phyloP scores from a whole-genome alignment of 2,888 invertebrate species.

The Rhorus exstirpatorius region DNA sequence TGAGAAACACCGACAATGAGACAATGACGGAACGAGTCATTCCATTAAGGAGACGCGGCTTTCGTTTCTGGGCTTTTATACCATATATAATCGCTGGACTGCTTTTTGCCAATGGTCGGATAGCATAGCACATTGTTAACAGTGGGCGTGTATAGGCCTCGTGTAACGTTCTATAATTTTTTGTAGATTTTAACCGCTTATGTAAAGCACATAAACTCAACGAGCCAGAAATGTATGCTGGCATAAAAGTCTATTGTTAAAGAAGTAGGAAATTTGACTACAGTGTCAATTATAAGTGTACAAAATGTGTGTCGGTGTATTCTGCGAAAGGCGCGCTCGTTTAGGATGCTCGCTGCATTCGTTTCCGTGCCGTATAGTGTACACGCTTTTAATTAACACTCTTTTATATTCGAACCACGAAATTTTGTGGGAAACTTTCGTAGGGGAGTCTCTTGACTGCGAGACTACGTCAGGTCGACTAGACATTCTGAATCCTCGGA shows the following conservation, averaged over 20 bases:
- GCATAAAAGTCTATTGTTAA: conserved; percentile 50
- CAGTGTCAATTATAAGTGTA: conserved; percentile 35
- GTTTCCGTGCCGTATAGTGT: conserved; percentile 20
- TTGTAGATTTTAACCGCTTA: conserved; percentile 6
- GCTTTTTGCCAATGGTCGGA: conserved; percentile 34
- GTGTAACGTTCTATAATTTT: conserved; percentile 30
- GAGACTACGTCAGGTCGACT: conserved; percentile 40
- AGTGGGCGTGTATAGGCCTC: not conserved
- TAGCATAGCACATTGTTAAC: conserved; percentile 18
- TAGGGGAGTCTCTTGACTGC: conserved; percentile 31
- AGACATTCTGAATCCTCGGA: conserved; percentile 32
- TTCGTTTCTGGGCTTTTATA: conserved; percentile 49
- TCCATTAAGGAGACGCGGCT: conserved; percentile 67
- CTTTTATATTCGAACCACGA: conserved; percentile 67
- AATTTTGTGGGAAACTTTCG: conserved; percentile 57
- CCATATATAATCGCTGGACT: conserved; percentile 21
- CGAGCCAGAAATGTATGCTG: conserved; percentile 22
- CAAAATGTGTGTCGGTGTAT: conserved; percentile 13
- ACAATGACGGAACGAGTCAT: conserved; percentile 74
- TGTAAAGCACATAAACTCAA: conserved; percentile 6
- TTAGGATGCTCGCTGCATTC: conserved; percentile 40
- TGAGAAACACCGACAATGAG: conserved; percentile 61
- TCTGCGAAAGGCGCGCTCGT: conserved; percentile 40
- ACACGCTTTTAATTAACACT: conserved; percentile 64
- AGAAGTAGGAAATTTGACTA: conserved; percentile 36